phyloP scores from a whole-genome alignment of 2,797 vertebrate genomes.

The Hemibagrus guttatus region DNA sequence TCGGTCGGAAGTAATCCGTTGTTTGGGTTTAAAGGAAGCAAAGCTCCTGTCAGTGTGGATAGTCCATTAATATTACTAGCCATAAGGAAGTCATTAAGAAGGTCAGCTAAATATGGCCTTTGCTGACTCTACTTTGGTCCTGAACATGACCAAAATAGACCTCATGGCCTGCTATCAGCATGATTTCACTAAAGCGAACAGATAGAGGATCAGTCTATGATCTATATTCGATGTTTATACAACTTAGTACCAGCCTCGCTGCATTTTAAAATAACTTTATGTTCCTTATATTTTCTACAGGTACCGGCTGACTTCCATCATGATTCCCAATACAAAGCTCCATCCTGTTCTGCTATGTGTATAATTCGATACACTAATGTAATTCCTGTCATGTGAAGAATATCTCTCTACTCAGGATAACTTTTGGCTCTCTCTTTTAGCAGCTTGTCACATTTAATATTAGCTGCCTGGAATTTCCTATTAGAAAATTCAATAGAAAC shows the following conservation, averaged over 20 bases:
- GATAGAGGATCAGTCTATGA: neutral
- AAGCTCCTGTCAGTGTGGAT: neutral
- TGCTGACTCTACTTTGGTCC: slow-evolving; percentile 26
- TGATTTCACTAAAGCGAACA: neutral
- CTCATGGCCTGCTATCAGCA: slow-evolving; percentile 3
- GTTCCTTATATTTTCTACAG: neutral
- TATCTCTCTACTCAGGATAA: neutral
- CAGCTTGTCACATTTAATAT: neutral
- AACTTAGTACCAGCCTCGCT: neutral
- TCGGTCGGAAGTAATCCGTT: neutral
- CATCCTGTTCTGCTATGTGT: neutral
- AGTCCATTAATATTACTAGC: neutral
- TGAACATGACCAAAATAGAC: slow-evolving; percentile 26
- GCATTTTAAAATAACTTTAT: neutral
- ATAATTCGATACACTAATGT: neutral
- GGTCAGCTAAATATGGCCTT: slow-evolving; percentile 11
- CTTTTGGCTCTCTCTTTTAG: neutral
- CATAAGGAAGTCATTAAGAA: slow-evolving; percentile 13
- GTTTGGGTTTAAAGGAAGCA: neutral
- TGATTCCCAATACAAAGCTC: neutral
- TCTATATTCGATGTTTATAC: neutral
- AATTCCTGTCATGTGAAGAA: neutral
- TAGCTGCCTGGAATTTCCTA: neutral
- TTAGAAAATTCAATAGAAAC: neutral
- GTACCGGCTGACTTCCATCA: neutral